phyloP scores from a whole-genome alignment of 2,888 invertebrate species.

The Noctuana brunneofusca region DNA sequence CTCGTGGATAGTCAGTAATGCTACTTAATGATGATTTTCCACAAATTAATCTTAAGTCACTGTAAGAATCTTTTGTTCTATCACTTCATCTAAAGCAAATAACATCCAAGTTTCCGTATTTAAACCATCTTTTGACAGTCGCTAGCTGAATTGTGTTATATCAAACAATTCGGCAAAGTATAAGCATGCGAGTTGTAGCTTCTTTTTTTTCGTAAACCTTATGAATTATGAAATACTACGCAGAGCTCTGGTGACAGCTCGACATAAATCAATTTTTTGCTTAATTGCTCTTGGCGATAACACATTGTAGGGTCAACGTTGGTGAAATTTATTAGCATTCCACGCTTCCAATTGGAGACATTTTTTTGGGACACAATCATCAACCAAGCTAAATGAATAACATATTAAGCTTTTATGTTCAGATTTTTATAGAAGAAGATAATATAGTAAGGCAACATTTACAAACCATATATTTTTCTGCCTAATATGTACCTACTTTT shows the following conservation, averaged over 20 bases:
- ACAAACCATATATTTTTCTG: no score
- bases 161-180: not conserved
- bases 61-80: not conserved
- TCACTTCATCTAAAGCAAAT: not conserved
- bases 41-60: no score
- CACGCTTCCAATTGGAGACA: not conserved
- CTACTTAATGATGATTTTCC: no score
- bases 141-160: no score
- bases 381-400: not conserved
- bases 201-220: not conserved
- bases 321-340: slow-evolving; percentile 25
- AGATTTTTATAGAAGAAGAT: not conserved
- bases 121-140: not conserved
- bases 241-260: slow-evolving; percentile 19
- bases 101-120: not conserved
- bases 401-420: not conserved
- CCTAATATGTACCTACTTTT: not conserved
- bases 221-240: slow-evolving; percentile 27
- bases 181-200: not conserved
- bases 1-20: no score
- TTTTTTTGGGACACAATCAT: not conserved
- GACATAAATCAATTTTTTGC: slow-evolving; percentile 35
- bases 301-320: slow-evolving; percentile 23
- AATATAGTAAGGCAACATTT: no score
- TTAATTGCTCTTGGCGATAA: slow-evolving; percentile 31